Base-by-base conservation (phyloP, 2,888 invertebrate genomes). In the Gymnoscelis rufifasciata region DNA sequence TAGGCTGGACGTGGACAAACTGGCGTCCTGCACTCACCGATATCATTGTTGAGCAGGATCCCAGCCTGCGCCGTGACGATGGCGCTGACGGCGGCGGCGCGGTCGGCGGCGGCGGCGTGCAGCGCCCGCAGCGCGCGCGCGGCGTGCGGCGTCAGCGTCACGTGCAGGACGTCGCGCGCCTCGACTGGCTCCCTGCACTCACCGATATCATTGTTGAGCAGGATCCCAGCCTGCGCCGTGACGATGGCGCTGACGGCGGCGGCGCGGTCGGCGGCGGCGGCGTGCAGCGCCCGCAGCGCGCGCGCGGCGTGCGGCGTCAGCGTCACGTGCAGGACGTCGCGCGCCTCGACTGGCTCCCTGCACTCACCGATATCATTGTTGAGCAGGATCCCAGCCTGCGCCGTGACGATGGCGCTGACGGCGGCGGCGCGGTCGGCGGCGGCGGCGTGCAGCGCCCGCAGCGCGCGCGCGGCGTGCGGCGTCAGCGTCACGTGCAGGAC, bases 121-220 rank as follows among this genome's bases (percentile, higher is more conserved):
- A n/a, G n/a, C n/a, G n/a, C n/a, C n/a, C n/a, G n/a, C n/a, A n/a
- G n/a, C n/a, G n/a, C n/a, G n/a, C n/a, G n/a, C n/a, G n/a, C n/a
- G n/a, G n/a, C n/a, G n/a, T n/a, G n/a, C n/a, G n/a, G n/a, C n/a
- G n/a, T n/a, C n/a, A n/a, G n/a, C n/a, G n/a, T n/a, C n/a, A n/a
- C n/a, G n/a, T n/a, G n/a, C n/a, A n/a, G n/a, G n/a, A n/a, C n/a
- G n/a, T n/a, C n/a, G n/a, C n/a, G n/a, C n/a, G n/a, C n/a, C n/a
- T n/a, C n/a, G 0, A 4, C 24, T 2, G 11, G 3, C 11, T 12
- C 7, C 28, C 5, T 13, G 13, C 1, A n/a, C 12, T 56, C 4
- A 87, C 88, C 91, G 36, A 94, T 91, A 60, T 92, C 91, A 68
- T 94, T 94, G 13, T 90, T 73, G 2, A 94, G 78, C 47, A 82